Evolutionary conservation across 2,888 invertebrate species (phyloP).

Genomic region (Aspidapion aeneum): DNA sequence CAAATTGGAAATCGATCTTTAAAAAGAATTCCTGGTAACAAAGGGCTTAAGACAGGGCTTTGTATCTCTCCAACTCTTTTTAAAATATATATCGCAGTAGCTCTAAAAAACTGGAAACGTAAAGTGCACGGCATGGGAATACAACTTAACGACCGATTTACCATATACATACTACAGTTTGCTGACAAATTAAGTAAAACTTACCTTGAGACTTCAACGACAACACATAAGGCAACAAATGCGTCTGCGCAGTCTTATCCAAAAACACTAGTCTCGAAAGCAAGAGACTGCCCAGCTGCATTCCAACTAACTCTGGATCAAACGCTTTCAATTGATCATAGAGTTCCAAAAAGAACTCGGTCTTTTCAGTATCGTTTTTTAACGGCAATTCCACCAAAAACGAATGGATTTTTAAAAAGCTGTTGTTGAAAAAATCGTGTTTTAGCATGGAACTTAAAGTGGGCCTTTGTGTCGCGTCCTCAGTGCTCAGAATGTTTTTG

Average conservation of each 20-base stretch:
- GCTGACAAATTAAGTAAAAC: no score
- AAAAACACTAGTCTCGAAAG: constrained; percentile 83
- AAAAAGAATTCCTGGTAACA: no score
- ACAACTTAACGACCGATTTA: no score
- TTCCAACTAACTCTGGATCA: constrained; percentile 78
- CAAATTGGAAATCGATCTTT: no score
- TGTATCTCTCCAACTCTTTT: no score
- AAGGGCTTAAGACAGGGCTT: no score
- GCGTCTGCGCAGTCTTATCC: constrained; percentile 72
- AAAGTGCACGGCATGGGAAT: no score
- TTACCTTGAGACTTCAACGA: constrained; percentile 64
- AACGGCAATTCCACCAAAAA: constrained; percentile 80
- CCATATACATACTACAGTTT: no score
- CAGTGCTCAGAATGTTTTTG: constrained; percentile 63
- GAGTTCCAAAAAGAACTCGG: constrained; percentile 71
- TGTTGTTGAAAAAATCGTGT: constrained; percentile 80
- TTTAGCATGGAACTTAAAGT: constrained; percentile 61
- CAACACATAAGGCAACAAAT: constrained; percentile 67
- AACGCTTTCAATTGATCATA: constrained; percentile 65
- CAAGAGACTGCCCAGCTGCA: constrained; percentile 71
- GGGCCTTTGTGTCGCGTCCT: constrained; percentile 62
- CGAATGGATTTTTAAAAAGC: constrained; percentile 78
- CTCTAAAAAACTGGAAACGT: no score
- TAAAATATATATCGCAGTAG: no score
- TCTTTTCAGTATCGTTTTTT: constrained; percentile 72